Evolutionary conservation across 2,797 vertebrate species (phyloP), one percentile per base, ranked within the genome.

Genomic region (Microhierax caerulescens): DNA sequence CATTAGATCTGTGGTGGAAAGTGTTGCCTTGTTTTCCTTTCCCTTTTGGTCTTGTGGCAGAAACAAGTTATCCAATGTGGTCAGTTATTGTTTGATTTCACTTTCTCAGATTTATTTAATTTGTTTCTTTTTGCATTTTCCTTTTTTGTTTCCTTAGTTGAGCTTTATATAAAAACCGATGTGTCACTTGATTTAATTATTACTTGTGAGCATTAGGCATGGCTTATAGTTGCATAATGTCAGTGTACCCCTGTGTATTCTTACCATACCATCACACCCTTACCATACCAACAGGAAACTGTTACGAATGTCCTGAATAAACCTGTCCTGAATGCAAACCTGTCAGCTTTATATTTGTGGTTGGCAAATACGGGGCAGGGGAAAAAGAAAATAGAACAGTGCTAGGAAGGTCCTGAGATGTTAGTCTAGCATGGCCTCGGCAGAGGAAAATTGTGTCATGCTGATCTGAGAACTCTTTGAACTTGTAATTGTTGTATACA

Each of bases 401-500:
- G 60, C 59, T 36, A 82, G 50, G 70, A 76, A 79, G 90, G 70
- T 93, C 76, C 64, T 79, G 86, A 92, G 83, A 78, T 85, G 61
- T 92, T 73, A 88, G 83, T 94, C 43, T 96, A 90, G 39, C 74
- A 19, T 79, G 37, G 47, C n/a, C 90, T 88, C 86, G 88, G 70
- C 83, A 85, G 65, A 85, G 39, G 39, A 86, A 73, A 90, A 87
- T 47, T 61, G 20, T 86, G n/a, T 75, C 16, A 0, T 76, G 68
- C 67, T 85, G 59, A 67, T 93, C 43, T 28, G 83, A 88, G 65
- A 90, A 63, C 50, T 93, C 90, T 78, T 73, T 95, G 85, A 94
- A 93, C 76, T 88, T 93, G 83, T 95, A 85, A 69, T 43, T 92
- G 61, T 85, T 88, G 70, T 78, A 83, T 92, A 82, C 88, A 73